Evolutionary conservation across 30 jellyfish, hydroid and myxozoan genomes (phyloP).

Genomic region (Hydractinia echinata): DNA sequence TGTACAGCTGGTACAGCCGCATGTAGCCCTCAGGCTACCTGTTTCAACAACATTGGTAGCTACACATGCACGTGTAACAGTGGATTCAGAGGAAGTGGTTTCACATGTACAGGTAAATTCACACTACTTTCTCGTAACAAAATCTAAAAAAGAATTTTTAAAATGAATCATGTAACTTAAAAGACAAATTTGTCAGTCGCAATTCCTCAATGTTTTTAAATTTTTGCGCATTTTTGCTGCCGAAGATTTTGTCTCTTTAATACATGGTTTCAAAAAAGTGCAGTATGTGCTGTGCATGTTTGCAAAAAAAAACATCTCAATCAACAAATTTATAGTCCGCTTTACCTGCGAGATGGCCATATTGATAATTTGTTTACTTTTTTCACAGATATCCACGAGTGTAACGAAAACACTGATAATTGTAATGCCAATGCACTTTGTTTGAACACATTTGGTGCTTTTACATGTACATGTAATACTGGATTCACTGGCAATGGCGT

Average conservation of each 20-base stretch:
- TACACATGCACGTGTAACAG: background rate
- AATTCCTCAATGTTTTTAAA: no score
- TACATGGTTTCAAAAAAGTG: background rate
- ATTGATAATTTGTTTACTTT: background rate
- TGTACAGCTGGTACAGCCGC: slow-evolving; percentile 3
- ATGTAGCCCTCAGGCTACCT: background rate
- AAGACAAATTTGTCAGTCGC: no score
- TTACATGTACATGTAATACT: background rate
- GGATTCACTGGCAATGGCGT: slow-evolving; percentile 10
- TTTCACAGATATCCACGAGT: background rate
- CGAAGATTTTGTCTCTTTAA: background rate
- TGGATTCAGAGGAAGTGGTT: background rate
- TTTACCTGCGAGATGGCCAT: no score
- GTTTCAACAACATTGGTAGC: background rate
- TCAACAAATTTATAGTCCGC: no score
- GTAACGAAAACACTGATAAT: background rate
- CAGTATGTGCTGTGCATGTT: no score
- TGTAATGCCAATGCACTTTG: slow-evolving; percentile 1
- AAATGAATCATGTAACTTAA: no score
- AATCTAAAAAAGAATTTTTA: no score
- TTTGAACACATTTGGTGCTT: background rate
- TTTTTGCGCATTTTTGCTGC: background rate
- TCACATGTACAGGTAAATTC: background rate
- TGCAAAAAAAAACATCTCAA: no score
- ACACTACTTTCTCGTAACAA: no score